Base-by-base conservation (phyloP, 2,113 vertebrate genomes). In the Lasiurus borealis region DNA sequence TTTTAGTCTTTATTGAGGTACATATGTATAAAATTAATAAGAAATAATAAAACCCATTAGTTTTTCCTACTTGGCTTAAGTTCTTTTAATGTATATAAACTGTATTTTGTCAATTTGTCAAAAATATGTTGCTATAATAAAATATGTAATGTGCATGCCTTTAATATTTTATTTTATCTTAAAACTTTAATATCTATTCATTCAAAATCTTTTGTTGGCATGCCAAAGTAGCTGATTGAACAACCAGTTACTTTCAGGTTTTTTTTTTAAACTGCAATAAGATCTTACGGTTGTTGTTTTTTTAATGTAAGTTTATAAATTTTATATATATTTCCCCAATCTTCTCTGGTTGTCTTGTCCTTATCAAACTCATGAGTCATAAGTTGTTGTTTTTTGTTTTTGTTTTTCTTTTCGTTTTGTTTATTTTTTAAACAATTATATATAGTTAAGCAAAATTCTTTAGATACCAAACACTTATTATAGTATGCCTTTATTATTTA, bases 391-490 rank as follows among this genome's bases (percentile, higher is more conserved):
- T 29, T 21, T 64, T 21, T 25, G 13, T 11, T 40, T 36, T 78
- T 59, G 27, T 21, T 76, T 34, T 31, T 52, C 59, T 59, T 9
- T 52, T 29, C 10, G 36, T 14, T 66, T 40, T 52, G 25, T 59
- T 9, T 44, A 8, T 19, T 46, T 44, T 54, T 48, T 86, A 40
- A 91, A 23, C 29, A 69, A 34, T 91, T 93, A 2, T 21, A n/a
- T 29, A 62, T 13, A 68, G 13, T 68, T 75, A 93, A 83, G 11
- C 25, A 90, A 88, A 72, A 48, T 66, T 94, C 40, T 85, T 82
- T 94, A 69, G 29, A 12, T 44, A 77, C 3, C 36, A 89, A 94
- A 77, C 44, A 76, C 12, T 14, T 72, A 82, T 86, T 72, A 52
- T 9, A 0, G 14, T n/a, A 19, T 54, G 54, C 64, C 36, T 89